Evolutionary conservation across 2,888 invertebrate genomes (phyloP).

Genomic region (Panzeria rudis): DNA sequence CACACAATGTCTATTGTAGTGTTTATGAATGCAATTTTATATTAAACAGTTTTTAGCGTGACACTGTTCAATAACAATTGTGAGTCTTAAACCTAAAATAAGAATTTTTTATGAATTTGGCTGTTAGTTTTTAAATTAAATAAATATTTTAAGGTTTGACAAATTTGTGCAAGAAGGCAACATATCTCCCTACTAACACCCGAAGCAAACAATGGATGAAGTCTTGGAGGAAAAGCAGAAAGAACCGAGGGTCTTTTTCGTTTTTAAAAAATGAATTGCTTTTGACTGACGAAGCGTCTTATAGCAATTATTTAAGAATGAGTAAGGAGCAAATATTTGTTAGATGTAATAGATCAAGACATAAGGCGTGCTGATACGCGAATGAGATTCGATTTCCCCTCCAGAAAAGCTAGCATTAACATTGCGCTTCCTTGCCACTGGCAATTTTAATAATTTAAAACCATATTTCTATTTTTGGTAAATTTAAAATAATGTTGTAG

Average conservation of each 20-base stretch:
- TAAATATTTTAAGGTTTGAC: conserved; percentile 13
- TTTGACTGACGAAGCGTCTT: not conserved
- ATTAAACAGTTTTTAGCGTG: too few species aligned
- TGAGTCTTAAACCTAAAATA: too few species aligned
- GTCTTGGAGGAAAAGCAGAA: conserved; percentile 24
- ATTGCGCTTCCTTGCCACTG: conserved; percentile 46
- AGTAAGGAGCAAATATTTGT: conserved; percentile 1
- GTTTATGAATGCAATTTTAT: too few species aligned
- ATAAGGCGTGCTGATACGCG: conserved; percentile 17
- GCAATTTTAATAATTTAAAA: not conserved
- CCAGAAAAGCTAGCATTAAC: conserved; percentile 28
- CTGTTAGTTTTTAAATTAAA: not conserved
- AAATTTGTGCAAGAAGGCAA: conserved; percentile 34
- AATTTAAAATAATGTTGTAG: too few species aligned
- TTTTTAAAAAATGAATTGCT: conserved; percentile 38
- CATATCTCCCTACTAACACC: not conserved
- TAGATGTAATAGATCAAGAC: conserved; percentile 41
- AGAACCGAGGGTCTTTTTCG: conserved; percentile 40
- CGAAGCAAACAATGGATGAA: conserved; percentile 25
- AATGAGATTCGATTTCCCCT: conserved; percentile 41
- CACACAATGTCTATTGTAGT: too few species aligned
- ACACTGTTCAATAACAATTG: too few species aligned
- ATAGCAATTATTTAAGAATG: too few species aligned
- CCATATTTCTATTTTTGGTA: too few species aligned
- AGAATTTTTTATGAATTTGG: too few species aligned